phyloP scores from a whole-genome alignment of 2,888 invertebrate genomes.

The Anarsia innoxiella region DNA sequence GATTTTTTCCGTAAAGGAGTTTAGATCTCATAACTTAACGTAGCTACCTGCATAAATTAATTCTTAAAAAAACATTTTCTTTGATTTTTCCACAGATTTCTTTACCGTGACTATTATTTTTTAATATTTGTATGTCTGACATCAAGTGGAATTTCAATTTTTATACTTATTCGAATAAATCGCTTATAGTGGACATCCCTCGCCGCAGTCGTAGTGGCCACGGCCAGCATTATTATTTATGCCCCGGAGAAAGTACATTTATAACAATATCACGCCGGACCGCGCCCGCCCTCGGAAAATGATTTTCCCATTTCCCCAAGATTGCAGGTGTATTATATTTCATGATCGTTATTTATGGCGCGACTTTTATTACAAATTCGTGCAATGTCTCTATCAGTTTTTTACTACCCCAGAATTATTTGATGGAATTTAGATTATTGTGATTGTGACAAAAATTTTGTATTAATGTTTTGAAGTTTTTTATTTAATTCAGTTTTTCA shows the following conservation, averaged over 20 bases:
- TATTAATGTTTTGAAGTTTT: neutral
- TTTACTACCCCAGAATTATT: slow-evolving; percentile 67
- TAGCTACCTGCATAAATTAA: too few species aligned
- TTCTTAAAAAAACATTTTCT: too few species aligned
- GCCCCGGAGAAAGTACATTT: slow-evolving; percentile 70
- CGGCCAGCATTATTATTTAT: slow-evolving; percentile 72
- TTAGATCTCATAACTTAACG: too few species aligned
- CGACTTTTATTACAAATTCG: slow-evolving; percentile 75
- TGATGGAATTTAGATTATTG: slow-evolving; percentile 61
- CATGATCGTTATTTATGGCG: slow-evolving; percentile 74
- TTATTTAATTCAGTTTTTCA: neutral
- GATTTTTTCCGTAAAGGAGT: too few species aligned
- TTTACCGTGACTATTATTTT: too few species aligned
- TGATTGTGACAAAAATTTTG: slow-evolving; percentile 49
- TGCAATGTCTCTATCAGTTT: slow-evolving; percentile 73
- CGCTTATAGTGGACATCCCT: neutral
- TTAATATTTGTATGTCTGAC: neutral
- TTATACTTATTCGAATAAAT: too few species aligned
- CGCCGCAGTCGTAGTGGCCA: slow-evolving; percentile 15
- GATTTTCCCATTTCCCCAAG: slow-evolving; percentile 74
- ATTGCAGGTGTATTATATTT: slow-evolving; percentile 76
- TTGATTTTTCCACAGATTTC: too few species aligned
- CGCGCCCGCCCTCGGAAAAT: slow-evolving; percentile 72
- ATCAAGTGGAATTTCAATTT: too few species aligned
- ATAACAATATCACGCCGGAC: slow-evolving; percentile 74